A percentile compares a stretch with the other conserved stretches of the same genome.
These are phyloP conservation scores for Ditylenchus weischeri DNA, from an alignment of 2,888 invertebrate genomes.

Conservation along the genomic window DNA sequence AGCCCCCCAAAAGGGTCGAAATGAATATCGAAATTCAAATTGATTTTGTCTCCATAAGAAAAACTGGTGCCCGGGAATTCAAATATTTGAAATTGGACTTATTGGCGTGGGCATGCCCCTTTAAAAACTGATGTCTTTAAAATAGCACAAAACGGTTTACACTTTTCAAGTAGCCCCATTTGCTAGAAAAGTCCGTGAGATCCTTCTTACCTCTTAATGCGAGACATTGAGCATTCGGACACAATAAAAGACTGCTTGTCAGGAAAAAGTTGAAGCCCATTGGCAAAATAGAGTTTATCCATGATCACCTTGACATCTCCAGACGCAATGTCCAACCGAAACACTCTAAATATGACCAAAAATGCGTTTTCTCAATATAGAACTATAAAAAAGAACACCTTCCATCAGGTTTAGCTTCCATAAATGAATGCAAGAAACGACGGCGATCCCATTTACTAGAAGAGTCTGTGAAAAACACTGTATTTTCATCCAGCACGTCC, in stretches of 20 bases:
- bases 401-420: conserved; percentile 75
- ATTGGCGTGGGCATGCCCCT: too few relatives aligned
- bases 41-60: too few relatives aligned
- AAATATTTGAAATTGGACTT: too few relatives aligned
- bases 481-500: conserved; percentile 69
- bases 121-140: too few relatives aligned
- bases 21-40: too few relatives aligned
- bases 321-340: conserved; percentile 76
- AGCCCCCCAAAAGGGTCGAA: too few relatives aligned
- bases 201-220: conserved; percentile 58
- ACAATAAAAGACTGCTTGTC: conserved; percentile 79
- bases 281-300: conserved; percentile 77
- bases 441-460: conserved; percentile 72
- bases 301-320: conserved; percentile 75
- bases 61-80: too few relatives aligned
- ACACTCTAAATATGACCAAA: conserved; percentile 44
- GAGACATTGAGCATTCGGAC: conserved; percentile 69
- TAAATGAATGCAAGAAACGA: conserved; percentile 68
- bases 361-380: too few relatives aligned
- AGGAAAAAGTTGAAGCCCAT: conserved; percentile 77
- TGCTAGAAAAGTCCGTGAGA: too few relatives aligned
- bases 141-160: too few relatives aligned
- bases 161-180: too few relatives aligned
- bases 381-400: conserved; percentile 21
- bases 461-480: conserved; percentile 83